Percentiles rank a stretch among this genome's conserved stretches.
Conservation (phyloP, 2,797 vertebrate genomes). For the Lagorchestes hirsutus region DNA sequence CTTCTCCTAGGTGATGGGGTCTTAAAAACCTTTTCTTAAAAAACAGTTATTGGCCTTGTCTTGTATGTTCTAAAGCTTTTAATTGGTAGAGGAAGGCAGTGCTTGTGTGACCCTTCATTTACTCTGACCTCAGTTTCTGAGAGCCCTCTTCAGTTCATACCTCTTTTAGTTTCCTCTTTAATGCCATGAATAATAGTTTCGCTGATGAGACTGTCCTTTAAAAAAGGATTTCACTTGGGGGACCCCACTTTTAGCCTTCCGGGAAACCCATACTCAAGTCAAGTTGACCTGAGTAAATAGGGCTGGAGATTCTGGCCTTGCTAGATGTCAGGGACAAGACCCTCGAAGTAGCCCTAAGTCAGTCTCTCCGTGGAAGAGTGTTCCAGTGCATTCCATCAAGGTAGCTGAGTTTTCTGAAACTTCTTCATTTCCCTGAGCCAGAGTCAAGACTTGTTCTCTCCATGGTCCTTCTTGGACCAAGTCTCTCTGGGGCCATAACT, state of each 20-base stretch:
- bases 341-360: not conserved
- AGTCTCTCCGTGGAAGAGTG: not conserved
- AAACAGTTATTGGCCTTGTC: not conserved
- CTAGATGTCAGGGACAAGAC: not conserved
- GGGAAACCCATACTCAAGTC: not conserved
- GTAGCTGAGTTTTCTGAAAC: not conserved
- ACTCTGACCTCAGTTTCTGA: slow-evolving; percentile 24
- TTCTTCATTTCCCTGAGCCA: not conserved
- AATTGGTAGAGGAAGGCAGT: slow-evolving; percentile 21
- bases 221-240: slow-evolving; percentile 43
- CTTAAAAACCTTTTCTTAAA: not conserved
- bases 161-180: slow-evolving; percentile 21
- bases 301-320: not conserved
- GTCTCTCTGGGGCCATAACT: not conserved
- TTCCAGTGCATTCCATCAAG: not conserved
- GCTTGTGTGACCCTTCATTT: slow-evolving; percentile 35
- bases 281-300: not conserved
- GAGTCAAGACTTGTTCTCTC: not conserved
- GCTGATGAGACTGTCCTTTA: slow-evolving; percentile 31
- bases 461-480: not conserved
- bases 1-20: not conserved
- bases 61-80: slow-evolving; percentile 39
- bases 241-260: slow-evolving; percentile 34
- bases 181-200: slow-evolving; percentile 33
- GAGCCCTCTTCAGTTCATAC: slow-evolving; percentile 46